A percentile compares a stretch with the other conserved stretches of the same genome.
phyloP scores from a whole-genome alignment of 37 sponge, comb jelly and placozoan species.

The Agelas oroides region DNA sequence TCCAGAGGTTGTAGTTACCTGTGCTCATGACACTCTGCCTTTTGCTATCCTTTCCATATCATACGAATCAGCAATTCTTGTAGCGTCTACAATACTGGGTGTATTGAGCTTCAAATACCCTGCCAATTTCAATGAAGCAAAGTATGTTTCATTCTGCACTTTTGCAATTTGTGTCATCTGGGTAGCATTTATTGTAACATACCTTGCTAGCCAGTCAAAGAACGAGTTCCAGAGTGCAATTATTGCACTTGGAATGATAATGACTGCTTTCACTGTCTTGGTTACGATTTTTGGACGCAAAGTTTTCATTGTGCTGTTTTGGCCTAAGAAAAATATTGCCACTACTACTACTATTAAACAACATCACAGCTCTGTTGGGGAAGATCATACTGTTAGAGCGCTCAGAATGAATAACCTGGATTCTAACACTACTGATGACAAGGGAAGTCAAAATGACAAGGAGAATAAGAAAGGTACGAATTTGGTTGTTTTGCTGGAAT shows the following conservation, averaged over 20 bases:
- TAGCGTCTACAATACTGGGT: constrained; percentile 48
- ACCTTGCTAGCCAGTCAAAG: constrained; percentile 26
- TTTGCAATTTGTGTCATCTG: constrained; percentile 51
- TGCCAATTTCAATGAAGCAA: too few species aligned
- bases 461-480: too few species aligned
- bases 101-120: constrained; percentile 48
- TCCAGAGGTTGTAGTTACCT: too few species aligned
- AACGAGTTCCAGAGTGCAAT: neutral
- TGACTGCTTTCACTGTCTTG: constrained; percentile 5
- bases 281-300: neutral
- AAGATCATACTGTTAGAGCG: too few species aligned
- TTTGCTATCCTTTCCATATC: constrained; percentile 17
- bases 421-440: too few species aligned
- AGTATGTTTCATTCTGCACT: too few species aligned
- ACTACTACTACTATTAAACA: too few species aligned
- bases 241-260: too few species aligned
- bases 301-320: neutral
- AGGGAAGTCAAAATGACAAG: too few species aligned
- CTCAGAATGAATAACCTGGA: too few species aligned
- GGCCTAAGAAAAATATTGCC: neutral
- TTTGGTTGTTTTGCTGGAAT: too few species aligned
- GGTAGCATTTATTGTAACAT: constrained; percentile 43
- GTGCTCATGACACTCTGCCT: constrained; percentile 4
- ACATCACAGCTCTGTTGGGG: too few species aligned
- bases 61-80: constrained; percentile 39